phyloP scores from a whole-genome alignment of 2,113 vertebrate species.

The Anhinga rufa region DNA sequence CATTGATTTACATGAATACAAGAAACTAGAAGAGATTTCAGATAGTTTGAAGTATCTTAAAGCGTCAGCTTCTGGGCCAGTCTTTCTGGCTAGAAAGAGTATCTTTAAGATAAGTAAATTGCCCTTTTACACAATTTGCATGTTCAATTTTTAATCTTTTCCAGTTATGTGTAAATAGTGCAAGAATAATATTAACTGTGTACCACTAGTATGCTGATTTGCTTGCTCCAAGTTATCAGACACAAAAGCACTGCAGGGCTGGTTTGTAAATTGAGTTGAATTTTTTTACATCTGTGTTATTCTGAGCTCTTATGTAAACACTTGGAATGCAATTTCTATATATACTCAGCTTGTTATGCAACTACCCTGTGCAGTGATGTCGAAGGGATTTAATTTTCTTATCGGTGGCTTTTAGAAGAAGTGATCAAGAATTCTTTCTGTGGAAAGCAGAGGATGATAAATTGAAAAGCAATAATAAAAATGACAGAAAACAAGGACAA shows the following conservation, averaged over 20 bases:
- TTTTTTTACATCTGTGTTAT: conserved; percentile 20
- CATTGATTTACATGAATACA: background rate
- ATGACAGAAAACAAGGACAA: background rate
- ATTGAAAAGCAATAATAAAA: background rate
- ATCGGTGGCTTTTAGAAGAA: background rate
- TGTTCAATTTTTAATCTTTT: background rate
- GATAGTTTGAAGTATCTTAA: background rate
- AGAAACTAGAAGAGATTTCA: background rate
- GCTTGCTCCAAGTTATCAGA: background rate
- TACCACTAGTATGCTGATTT: background rate
- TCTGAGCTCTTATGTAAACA: conserved; percentile 55
- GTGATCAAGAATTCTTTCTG: conserved; percentile 12
- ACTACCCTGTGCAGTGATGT: background rate
- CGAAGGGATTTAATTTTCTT: conserved; percentile 47
- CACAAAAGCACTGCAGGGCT: background rate
- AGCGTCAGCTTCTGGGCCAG: background rate
- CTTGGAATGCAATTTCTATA: conserved; percentile 39
- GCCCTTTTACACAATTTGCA: background rate
- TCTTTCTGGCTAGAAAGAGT: background rate
- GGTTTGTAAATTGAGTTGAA: background rate
- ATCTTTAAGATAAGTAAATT: background rate
- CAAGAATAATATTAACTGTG: background rate
- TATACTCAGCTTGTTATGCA: conserved; percentile 23
- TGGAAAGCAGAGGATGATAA: background rate
- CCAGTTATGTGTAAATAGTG: conserved; percentile 18